Evolutionary conservation across 1,140 invertebrate genomes (phyloP).

Genomic region (Magallana ariakensis): DNA sequence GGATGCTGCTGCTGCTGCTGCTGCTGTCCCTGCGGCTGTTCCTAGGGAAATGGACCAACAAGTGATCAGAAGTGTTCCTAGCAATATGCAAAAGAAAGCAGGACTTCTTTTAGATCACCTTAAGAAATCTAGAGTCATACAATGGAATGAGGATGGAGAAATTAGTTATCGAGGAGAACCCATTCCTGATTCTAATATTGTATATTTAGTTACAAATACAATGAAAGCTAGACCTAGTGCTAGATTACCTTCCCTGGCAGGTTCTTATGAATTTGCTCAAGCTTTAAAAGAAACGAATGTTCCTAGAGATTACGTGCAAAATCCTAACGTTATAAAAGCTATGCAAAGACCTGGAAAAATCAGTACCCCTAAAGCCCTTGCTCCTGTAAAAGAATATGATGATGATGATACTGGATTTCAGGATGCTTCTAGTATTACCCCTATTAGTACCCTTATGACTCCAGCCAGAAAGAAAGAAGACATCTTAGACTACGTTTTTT

Average conservation of each 20-base stretch:
- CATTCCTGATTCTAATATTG: not conserved
- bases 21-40: not conserved
- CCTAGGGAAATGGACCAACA: not conserved
- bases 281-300: not conserved
- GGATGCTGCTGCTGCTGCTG: no score
- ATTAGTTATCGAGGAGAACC: not conserved
- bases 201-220: not conserved
- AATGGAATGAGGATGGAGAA: no score
- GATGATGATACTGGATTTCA: not conserved
- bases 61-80: no score
- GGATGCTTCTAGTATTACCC: no score
- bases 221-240: not conserved
- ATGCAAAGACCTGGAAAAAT: not conserved
- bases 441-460: not conserved
- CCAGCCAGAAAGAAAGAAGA: no score
- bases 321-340: not conserved
- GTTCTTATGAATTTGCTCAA: not conserved
- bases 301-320: not conserved
- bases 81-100: no score
- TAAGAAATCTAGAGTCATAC: no score
- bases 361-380: not conserved
- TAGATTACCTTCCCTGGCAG: not conserved
- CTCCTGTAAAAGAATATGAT: no score
- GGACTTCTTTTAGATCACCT: no score
- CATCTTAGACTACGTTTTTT: not conserved